phyloP scores from a whole-genome alignment of 2,797 vertebrate genomes.

The Lepus oiostolus region DNA sequence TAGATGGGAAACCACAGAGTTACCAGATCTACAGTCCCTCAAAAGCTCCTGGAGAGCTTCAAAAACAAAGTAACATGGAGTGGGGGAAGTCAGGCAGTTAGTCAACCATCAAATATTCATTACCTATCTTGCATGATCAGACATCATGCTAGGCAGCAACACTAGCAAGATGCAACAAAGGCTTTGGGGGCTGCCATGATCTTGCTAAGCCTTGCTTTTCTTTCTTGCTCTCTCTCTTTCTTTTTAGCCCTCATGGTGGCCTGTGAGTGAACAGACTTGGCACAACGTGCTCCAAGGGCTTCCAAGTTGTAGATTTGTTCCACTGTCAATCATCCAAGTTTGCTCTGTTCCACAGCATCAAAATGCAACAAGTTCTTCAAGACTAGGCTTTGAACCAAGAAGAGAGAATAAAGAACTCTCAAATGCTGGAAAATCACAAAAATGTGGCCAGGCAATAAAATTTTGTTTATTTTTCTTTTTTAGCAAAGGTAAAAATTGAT shows the following conservation, averaged over 20 bases:
- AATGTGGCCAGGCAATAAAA: not conserved
- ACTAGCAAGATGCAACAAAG: not conserved
- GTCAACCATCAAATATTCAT: not conserved
- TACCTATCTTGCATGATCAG: not conserved
- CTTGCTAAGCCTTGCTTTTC: not conserved
- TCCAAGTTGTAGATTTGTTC: not conserved
- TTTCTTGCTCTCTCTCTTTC: not conserved
- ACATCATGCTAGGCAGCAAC: not conserved
- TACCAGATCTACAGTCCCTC: not conserved
- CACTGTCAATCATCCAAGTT: not conserved
- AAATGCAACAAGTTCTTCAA: constrained; percentile 12
- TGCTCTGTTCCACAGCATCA: not conserved
- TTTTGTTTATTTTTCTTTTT: constrained; percentile 37
- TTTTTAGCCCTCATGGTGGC: not conserved
- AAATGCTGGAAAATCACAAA: not conserved
- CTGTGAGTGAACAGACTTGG: not conserved
- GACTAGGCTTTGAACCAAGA: constrained; percentile 10
- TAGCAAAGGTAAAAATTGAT: not conserved
- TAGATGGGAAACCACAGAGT: not conserved
- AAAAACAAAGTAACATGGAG: not conserved
- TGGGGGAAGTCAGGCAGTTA: not conserved
- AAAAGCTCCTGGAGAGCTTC: not conserved
- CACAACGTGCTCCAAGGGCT: not conserved
- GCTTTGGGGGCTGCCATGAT: not conserved
- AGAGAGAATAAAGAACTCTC: constrained; percentile 5